Base-by-base conservation (phyloP, 2,797 vertebrate genomes). In the Sebastes umbrosus region DNA sequence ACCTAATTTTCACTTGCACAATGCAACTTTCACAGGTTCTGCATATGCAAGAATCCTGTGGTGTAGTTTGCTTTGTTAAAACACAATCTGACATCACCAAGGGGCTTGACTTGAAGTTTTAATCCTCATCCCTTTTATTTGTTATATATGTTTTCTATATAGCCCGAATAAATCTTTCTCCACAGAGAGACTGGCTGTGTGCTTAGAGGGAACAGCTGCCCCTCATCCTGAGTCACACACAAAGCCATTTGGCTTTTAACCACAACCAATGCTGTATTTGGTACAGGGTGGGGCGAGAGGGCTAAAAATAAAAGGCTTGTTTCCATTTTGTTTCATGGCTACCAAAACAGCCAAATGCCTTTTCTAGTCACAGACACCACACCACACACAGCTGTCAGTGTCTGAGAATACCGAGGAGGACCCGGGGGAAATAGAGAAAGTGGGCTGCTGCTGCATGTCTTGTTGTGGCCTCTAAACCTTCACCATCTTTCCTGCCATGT, bases 281-380 rank as follows among this genome's bases (percentile, higher is more conserved):
- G 65, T 18, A 60, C 36, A 79, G 84, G 87, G 87, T 76, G 78
- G 68, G 36, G 78, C 34, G 1, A 27, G n/a, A 46, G 31, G 60
- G 75, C 80, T 92, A 90, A 89, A 91, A 85, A 92, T 92, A 93
- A 80, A 55, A 79, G 14, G 22, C 29, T 16, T 46, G 25, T 75
- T 79, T 82, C 71, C 64, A 82, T 67, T 73, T 55, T 27, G 73
- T 43, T 7, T 31, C 58, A 67, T 31, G 34, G 71, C 24, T 55
- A 13, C 18, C 50, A 64, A 79, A 62, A 73, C 32, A 72, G 10
- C 31, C 27, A 52, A 69, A 84, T 25, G 60, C 73, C 18, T 39
- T 55, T 50, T 69, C n/a, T 25, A 64, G 46, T 27, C 69, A 66
- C 14, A 76, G 46, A 62, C 43, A 68, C 20, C 69, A 62, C 43